Evolutionary conservation across 2,113 vertebrate species (phyloP).

Genomic region (Rhinolophus sinicus): DNA sequence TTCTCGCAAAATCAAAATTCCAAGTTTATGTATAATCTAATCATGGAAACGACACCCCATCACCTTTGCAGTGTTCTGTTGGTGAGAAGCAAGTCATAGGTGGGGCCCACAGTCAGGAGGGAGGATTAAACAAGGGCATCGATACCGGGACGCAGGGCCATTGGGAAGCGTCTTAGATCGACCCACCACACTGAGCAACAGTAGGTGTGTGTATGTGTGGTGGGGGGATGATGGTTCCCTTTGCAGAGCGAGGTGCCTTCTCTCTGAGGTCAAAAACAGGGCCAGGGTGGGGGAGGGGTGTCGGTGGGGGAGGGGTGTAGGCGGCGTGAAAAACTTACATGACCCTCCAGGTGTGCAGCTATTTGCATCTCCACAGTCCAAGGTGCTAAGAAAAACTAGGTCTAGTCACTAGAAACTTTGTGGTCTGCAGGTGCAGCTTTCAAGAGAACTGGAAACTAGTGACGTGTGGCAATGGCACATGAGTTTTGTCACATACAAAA

Average conservation of each 20-base stretch:
- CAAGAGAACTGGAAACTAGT: slow-evolving; percentile 1
- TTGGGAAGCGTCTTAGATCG: background rate
- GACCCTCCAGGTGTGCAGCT: slow-evolving; percentile 9
- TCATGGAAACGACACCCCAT: too few relatives aligned
- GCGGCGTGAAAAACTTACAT: background rate
- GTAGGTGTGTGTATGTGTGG: background rate
- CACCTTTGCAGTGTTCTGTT: background rate
- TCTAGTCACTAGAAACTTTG: slow-evolving; percentile 9
- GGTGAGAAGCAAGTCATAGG: background rate
- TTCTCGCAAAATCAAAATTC: background rate
- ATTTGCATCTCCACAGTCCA: slow-evolving; percentile 55
- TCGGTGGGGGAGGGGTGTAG: too few relatives aligned
- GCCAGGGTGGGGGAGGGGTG: background rate
- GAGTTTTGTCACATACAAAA: background rate
- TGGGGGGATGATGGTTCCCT: background rate
- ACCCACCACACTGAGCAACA: too few relatives aligned
- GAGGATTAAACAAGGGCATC: background rate
- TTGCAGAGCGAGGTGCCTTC: background rate
- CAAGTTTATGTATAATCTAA: too few relatives aligned
- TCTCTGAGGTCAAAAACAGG: background rate
- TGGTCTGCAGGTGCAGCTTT: slow-evolving; percentile 69
- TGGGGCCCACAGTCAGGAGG: background rate
- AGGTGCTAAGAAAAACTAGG: background rate
- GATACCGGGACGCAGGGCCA: fast-evolving
- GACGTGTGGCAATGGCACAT: fast-evolving